Evolutionary conservation across 1,140 invertebrate species (phyloP).

Genomic region (Drosophila nannoptera): DNA sequence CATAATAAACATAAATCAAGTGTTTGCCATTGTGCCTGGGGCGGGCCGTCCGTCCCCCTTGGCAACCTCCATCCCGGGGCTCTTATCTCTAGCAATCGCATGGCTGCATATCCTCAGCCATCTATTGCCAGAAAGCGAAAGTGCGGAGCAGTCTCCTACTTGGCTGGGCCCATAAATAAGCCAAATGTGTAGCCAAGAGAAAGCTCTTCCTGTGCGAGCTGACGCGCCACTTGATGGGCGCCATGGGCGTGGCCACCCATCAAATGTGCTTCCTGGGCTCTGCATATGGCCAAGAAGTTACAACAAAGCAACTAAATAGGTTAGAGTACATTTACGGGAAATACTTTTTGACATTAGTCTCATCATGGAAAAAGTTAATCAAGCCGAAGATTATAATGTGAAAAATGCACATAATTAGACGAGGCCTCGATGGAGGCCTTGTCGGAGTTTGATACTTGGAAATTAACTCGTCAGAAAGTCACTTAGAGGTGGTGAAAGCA

Average conservation of each 20-base stretch:
- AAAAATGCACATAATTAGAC: constrained; percentile 14
- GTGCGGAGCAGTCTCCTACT: constrained; percentile 26
- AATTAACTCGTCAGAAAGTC: constrained; percentile 37
- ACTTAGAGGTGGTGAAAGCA: constrained; percentile 15
- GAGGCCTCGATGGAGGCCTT: background rate
- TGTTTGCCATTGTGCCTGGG: constrained; percentile 63
- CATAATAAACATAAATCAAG: constrained; percentile 76
- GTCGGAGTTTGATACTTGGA: constrained; percentile 27
- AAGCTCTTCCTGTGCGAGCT: constrained; percentile 13
- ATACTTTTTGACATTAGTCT: background rate
- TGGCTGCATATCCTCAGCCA: constrained; percentile 40
- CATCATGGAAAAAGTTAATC: background rate
- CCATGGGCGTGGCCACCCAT: constrained; percentile 24
- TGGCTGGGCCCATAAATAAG: constrained; percentile 40
- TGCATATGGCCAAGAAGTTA: constrained; percentile 13
- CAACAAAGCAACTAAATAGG: background rate
- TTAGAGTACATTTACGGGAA: background rate
- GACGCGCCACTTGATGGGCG: constrained; percentile 20
- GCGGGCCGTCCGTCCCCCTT: too few relatives aligned
- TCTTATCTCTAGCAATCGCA: constrained; percentile 42
- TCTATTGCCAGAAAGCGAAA: constrained; percentile 32
- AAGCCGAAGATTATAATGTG: constrained; percentile 3
- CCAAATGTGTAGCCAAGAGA: constrained; percentile 9
- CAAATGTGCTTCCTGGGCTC: constrained; percentile 21
- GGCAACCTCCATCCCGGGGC: constrained; percentile 6